Evolutionary conservation across 2,113 vertebrate species (phyloP).

Genomic region (Pygathrix nemaeus): DNA sequence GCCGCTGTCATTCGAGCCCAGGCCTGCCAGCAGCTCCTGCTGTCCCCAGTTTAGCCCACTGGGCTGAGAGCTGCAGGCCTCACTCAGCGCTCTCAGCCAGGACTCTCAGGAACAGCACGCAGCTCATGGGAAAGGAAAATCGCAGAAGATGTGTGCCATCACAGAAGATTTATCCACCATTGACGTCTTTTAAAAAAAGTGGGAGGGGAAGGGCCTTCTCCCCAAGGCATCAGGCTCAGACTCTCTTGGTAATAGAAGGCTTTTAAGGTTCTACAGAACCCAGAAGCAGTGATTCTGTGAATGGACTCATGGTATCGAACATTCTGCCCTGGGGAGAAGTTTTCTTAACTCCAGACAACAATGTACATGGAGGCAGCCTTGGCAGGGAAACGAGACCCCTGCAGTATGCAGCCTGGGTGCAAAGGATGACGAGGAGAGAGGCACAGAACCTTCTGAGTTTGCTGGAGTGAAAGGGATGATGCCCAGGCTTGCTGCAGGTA

Average conservation of each 20-base stretch:
- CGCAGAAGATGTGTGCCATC: neutral
- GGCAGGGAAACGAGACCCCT: neutral
- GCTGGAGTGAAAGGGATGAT: neutral
- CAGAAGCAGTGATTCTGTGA: neutral
- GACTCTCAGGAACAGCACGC: neutral
- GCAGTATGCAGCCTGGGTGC: too few species aligned
- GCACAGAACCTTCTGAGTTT: neutral
- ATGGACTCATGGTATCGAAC: neutral
- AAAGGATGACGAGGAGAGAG: neutral
- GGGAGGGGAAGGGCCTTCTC: neutral
- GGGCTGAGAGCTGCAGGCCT: neutral
- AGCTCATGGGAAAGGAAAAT: neutral
- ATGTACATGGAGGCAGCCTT: neutral
- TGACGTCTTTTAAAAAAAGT: neutral
- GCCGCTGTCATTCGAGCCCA: rapidly evolving
- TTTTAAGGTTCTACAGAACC: neutral
- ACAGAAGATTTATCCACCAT: neutral
- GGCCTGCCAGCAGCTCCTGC: neutral
- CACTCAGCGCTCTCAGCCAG: neutral
- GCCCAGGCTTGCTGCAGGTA: rapidly evolving
- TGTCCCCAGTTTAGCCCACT: neutral
- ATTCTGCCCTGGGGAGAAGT: neutral
- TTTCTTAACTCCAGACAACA: neutral
- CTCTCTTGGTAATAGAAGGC: neutral
- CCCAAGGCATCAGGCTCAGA: neutral